Evolutionary conservation across 2,888 invertebrate species (phyloP), one percentile per base, ranked within the genome.

Genomic region (Ornithoptera priamus): DNA sequence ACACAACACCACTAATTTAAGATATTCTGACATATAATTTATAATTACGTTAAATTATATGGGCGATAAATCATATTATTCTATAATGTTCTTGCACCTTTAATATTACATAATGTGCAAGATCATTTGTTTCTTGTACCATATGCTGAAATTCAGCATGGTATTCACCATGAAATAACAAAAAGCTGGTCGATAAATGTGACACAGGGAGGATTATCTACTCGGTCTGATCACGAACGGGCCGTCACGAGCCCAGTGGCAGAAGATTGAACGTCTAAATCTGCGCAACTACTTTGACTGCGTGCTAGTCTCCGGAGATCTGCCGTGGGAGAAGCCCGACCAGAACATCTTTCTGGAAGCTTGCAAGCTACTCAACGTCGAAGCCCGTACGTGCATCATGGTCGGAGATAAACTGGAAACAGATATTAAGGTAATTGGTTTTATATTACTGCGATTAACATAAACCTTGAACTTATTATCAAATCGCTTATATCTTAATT

Each of bases 381-480:
- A 95, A 81, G 96, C 97, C 0, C 89, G 94, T 68, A 94, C 95
- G 75, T 97, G 97, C 88, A 93, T 97, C 78, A 97, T 97, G 97
- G 95, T 97, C 80, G 97, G 97, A 62, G 97, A 97, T 84, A 97
- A 97, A 84, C 88, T 97, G 76, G 97, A 97, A 85, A 97, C 97
- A 56, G 97, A 97, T 86, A 97, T 97, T 79, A 94, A 95, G 89
- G 94, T 94, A 77, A 72, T 62, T 20, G 8, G 2, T 5, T 53
- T 18, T n/a, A 53, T n/a, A n/a, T n/a, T n/a, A 1, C 53, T 53
- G 53, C 4, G 18, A 18, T 12, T 50, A 5, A 17, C 50, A 12
- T 50, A 18, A 50, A 50, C 15, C 5, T 50, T 17, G 15, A 50
- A 50, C 50, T 18, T 15, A 50, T 17, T 50, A 18, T 15, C 46